Percentiles rank a stretch among this genome's conserved stretches.
Evolutionary conservation across 1,140 invertebrate species (phyloP).

Genomic region (Pseudobourletiella spinata): DNA sequence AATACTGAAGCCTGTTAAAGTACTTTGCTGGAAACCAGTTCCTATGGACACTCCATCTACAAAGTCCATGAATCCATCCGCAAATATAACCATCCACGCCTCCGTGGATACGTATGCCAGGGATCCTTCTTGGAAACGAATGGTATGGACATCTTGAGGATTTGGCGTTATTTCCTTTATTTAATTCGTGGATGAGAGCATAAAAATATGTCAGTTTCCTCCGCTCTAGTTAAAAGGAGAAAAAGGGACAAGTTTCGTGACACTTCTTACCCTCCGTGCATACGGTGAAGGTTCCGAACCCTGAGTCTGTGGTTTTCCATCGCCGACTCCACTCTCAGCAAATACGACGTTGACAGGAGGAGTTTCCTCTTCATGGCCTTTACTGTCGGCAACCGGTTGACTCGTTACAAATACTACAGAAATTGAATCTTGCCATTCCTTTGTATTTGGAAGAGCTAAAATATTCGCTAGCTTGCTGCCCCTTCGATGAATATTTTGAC

Average conservation of each 20-base stretch:
- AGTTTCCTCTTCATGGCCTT: no score
- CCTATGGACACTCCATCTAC: conserved; percentile 62
- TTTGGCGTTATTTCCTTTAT: conserved; percentile 31
- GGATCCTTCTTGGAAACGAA: conserved; percentile 35
- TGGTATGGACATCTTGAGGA: conserved; percentile 33
- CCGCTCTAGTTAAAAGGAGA: no score
- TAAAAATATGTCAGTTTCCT: not conserved
- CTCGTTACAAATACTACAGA: no score
- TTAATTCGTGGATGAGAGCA: not conserved
- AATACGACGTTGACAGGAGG: no score
- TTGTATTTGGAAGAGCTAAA: no score
- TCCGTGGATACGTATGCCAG: conserved; percentile 47
- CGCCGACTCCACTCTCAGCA: no score
- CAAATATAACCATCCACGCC: conserved; percentile 65
- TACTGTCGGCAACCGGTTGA: no score
- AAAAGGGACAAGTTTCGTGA: not conserved
- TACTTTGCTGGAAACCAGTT: conserved; percentile 54
- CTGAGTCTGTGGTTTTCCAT: no score
- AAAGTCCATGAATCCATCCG: conserved; percentile 62
- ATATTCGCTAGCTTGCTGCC: no score
- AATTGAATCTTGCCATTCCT: no score
- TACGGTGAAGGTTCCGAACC: not conserved
- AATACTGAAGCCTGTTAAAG: conserved; percentile 51
- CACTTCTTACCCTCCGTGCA: not conserved
- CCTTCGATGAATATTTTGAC: not conserved